Conservation (phyloP, 2,797 vertebrate genomes). For the Pantherophis alleghaniensis region DNA sequence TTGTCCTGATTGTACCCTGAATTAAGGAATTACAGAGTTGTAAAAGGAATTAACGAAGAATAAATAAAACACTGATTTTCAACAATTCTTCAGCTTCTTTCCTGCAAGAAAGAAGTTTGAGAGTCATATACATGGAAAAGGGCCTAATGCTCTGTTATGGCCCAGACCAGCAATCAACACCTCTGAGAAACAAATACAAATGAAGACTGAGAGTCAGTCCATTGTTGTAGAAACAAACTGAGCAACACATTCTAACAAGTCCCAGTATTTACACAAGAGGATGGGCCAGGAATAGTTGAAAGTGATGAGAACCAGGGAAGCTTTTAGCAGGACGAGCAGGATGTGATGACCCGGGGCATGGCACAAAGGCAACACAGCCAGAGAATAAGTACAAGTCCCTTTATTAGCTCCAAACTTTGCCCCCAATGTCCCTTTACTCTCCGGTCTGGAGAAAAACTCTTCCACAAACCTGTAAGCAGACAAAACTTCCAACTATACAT, state of each 20-base stretch:
- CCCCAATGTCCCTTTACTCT: too few relatives aligned
- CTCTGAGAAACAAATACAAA: neutral
- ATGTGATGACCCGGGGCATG: too few relatives aligned
- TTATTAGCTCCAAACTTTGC: too few relatives aligned
- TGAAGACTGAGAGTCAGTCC: neutral
- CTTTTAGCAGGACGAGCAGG: neutral
- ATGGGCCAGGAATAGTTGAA: neutral
- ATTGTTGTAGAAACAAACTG: neutral
- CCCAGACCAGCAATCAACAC: neutral
- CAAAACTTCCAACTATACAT: too few relatives aligned
- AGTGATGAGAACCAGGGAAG: neutral
- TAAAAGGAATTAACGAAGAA: neutral
- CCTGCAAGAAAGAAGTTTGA: neutral
- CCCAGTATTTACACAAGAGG: neutral
- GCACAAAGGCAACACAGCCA: too few relatives aligned
- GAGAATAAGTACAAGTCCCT: too few relatives aligned
- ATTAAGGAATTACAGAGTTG: neutral
- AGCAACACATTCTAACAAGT: neutral
- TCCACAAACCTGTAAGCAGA: too few relatives aligned
- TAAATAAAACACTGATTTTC: neutral
- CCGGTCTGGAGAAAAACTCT: too few relatives aligned
- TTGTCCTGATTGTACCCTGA: neutral
- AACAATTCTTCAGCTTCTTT: neutral
- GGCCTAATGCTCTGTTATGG: neutral
- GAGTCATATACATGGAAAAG: neutral